Conservation (phyloP, 2,888 invertebrate species). For the Odontocolon sp. region DNA sequence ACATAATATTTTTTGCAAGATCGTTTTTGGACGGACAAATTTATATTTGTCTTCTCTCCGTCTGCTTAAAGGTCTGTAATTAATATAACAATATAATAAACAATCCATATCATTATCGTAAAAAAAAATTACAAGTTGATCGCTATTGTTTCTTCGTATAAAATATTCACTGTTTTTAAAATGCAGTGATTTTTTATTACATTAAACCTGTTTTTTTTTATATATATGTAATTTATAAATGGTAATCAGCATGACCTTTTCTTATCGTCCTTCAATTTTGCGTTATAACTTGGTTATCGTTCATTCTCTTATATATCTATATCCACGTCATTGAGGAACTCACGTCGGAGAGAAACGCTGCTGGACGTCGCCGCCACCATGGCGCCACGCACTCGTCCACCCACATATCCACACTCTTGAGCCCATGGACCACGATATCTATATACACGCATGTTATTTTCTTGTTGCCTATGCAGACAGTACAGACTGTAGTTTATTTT, state of each 20-base stretch:
- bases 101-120: no score
- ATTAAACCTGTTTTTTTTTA: not conserved
- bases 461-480: not conserved
- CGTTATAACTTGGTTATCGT: conserved; percentile 52
- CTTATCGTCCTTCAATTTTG: not conserved
- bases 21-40: no score
- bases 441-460: not conserved
- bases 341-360: conserved; percentile 64
- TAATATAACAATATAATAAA: no score
- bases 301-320: conserved; percentile 54
- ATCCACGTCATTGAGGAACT: conserved; percentile 42
- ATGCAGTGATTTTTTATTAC: no score
- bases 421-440: not conserved
- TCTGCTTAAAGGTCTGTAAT: no score
- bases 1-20: no score
- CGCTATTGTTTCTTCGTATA: no score
- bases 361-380: conserved; percentile 74
- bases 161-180: no score
- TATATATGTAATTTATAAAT: not conserved
- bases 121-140: no score
- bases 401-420: conserved; percentile 62
- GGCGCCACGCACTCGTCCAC: conserved; percentile 75
- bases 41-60: no score
- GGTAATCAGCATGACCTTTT: not conserved
- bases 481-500: not conserved